Evolutionary conservation across 2,113 vertebrate genomes (phyloP).

Genomic region (Amphiprion percula): DNA sequence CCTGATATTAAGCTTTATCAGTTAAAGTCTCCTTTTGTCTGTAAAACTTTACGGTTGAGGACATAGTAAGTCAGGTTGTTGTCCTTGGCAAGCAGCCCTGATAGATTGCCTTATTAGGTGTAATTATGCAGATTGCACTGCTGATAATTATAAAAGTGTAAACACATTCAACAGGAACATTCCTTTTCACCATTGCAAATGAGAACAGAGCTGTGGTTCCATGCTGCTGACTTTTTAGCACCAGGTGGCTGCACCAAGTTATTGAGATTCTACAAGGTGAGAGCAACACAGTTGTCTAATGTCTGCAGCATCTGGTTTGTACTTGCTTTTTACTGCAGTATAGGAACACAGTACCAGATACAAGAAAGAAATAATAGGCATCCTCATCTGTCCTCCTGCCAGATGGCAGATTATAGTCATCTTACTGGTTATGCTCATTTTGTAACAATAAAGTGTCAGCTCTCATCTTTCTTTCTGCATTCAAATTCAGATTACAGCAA

Average conservation of each 20-base stretch:
- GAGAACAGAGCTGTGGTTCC: slow-evolving; percentile 50
- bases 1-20: neutral
- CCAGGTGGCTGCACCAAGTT: slow-evolving; percentile 70
- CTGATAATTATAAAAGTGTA: slow-evolving; percentile 77
- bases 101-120: slow-evolving; percentile 76
- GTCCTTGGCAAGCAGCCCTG: slow-evolving; percentile 71
- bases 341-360: slow-evolving; percentile 7
- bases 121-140: slow-evolving; percentile 77
- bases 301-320: slow-evolving; percentile 61
- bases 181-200: slow-evolving; percentile 71
- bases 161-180: slow-evolving; percentile 68
- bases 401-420: slow-evolving; percentile 54
- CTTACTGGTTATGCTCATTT: slow-evolving; percentile 26
- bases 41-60: slow-evolving; percentile 50
- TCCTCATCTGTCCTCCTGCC: slow-evolving; percentile 40
- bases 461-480: slow-evolving; percentile 6
- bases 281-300: slow-evolving; percentile 53
- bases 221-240: slow-evolving; percentile 65
- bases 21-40: neutral
- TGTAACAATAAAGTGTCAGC: slow-evolving; percentile 28
- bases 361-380: slow-evolving; percentile 9
- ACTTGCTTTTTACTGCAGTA: slow-evolving; percentile 28
- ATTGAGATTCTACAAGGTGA: slow-evolving; percentile 70
- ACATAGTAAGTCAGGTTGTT: slow-evolving; percentile 57
- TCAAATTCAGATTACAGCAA: slow-evolving; percentile 8